Base-by-base conservation (phyloP, 2,113 vertebrate genomes). In the Hirundichthys speculiger region DNA sequence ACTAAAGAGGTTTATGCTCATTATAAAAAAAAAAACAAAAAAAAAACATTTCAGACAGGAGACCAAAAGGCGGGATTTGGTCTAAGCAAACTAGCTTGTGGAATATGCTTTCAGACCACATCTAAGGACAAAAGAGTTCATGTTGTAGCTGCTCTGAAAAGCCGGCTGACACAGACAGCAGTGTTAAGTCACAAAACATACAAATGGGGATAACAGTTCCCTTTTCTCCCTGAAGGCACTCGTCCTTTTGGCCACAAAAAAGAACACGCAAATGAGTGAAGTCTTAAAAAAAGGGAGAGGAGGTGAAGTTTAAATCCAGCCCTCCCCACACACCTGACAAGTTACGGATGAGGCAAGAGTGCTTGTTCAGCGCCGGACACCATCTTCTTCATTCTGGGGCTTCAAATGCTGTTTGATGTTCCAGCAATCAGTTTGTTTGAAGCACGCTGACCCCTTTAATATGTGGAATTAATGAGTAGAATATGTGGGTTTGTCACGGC, bases 21-120 rank as follows among this genome's bases (percentile, higher is more conserved):
- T 82, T 80, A 60, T 72, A 60, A 41, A 34, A n/a, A n/a, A n/a
- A n/a, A 61, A 20, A 16, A 24, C 6, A 41, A 61, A 20, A 16
- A 24, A n/a, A 61, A 20, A 16, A 24, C 6, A 41, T 34, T 34
- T 34, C 30, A 34, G 30, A 10, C 30, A 34, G 30, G 30, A 34
- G 30, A 45, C n/a, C 30, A 8, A 40, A 58, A 62, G 67, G 24
- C 43, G 52, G 19, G 30, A 14, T 20, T 41, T 0, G 21, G 22
- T 21, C 5, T 8, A 50, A 69, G 64, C 38, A 46, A 50, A 76
- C 24, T 24, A 18, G 58, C 13, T 56, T 11, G 19, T 27, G 34
- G 21, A 61, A 27, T 18, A 30, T 49, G 30, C 41, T n/a, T 22
- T 47, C 47, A 34, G 19, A 53, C 57, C 45, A 47, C 65, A 72